Conservation (phyloP, 1,140 invertebrate species). For the Meloidogyne exigua region DNA sequence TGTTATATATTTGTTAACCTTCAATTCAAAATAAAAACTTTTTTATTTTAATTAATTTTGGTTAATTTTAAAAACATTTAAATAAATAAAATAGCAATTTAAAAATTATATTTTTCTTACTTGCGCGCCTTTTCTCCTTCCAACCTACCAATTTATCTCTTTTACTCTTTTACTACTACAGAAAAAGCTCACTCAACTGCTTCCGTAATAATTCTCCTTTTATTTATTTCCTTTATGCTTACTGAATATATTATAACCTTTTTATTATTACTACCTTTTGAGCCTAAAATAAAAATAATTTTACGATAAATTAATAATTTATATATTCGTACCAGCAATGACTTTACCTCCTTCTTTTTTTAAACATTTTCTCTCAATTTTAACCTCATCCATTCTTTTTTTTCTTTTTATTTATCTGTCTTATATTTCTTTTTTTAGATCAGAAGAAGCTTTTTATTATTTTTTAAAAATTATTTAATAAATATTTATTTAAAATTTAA, state of each 20-base stretch:
- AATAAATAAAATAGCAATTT: not conserved
- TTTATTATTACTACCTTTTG: not conserved
- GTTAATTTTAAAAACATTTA: not conserved
- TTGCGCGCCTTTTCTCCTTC: not conserved
- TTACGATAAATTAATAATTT: conserved; percentile 5
- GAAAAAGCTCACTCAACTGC: not conserved
- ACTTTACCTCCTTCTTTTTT: not conserved
- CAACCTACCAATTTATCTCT: not conserved
- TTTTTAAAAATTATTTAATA: not conserved
- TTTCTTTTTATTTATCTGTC: too few relatives aligned
- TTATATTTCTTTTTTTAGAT: too few relatives aligned
- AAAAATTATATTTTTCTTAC: not conserved
- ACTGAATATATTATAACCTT: not conserved
- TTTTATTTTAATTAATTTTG: too few relatives aligned
- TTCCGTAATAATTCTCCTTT: not conserved
- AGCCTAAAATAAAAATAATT: not conserved
- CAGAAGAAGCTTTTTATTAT: too few relatives aligned
- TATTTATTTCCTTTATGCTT: not conserved
- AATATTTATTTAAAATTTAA: too few relatives aligned
- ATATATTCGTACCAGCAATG: not conserved
- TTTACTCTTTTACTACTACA: too few relatives aligned
- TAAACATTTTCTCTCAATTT: too few relatives aligned
- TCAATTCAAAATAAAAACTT: too few relatives aligned
- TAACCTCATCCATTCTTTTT: too few relatives aligned
- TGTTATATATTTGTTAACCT: too few relatives aligned